Conservation (phyloP, 1,140 invertebrate genomes). For the Zeugodacus cucurbitae region DNA sequence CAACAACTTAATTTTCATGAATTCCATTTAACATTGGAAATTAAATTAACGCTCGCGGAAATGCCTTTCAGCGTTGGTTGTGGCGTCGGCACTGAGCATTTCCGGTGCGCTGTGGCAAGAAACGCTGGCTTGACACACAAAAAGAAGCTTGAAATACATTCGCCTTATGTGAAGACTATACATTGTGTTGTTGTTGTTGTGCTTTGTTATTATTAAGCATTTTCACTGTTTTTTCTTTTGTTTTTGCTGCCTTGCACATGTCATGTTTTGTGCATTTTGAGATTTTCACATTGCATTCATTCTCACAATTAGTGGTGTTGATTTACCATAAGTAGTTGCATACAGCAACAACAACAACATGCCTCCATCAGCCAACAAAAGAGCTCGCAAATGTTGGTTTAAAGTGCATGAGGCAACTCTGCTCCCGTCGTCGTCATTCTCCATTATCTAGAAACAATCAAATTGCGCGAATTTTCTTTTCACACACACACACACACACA, state of each 20-base stretch:
- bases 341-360: not conserved
- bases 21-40: conserved; percentile 27
- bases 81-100: not conserved
- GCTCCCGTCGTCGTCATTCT: not conserved
- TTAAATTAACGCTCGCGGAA: conserved; percentile 13
- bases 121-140: not conserved
- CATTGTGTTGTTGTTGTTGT: not conserved
- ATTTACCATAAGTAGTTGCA: conserved; percentile 25
- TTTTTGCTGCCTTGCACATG: not conserved
- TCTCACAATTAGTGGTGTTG: conserved; percentile 36
- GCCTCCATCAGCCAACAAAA: not conserved
- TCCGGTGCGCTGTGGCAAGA: not conserved
- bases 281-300: conserved; percentile 35
- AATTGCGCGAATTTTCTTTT: conserved; percentile 4
- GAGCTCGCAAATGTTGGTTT: not conserved
- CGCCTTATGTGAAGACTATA: not conserved
- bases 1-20: not conserved
- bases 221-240: not conserved
- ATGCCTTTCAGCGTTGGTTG: not conserved
- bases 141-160: not conserved
- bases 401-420: not conserved
- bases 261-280: not conserved
- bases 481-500: not conserved
- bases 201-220: not conserved
- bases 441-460: conserved; percentile 11